Base-by-base conservation (phyloP, 2,113 vertebrate genomes). In the Oreochromis niloticus region DNA sequence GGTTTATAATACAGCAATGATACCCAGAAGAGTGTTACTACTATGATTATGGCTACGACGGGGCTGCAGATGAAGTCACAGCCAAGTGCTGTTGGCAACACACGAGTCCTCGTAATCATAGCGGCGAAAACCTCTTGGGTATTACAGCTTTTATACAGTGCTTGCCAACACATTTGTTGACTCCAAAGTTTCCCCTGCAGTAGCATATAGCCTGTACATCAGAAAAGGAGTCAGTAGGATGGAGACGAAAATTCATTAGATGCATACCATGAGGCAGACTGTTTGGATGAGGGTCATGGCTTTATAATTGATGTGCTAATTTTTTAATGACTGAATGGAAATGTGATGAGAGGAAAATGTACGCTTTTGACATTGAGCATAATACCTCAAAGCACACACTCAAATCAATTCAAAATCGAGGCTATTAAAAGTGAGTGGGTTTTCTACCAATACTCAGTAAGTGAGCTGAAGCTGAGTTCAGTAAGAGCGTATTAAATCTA, bases 11-110 rank as follows among this genome's bases (percentile, higher is more conserved):
- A 61, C 55, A 48, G 68, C 43, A 56, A 8, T 52, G 80, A 86
- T 57, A 56, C 55, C 75, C 61, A 56, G n/a, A 87, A 85, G 57
- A 85, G 50, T 9, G 22, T 85, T 80, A 71, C 90, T 30, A 48
- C 50, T 34, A 63, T 87, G 82, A 90, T 89, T 85, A 91, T 17
- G 57, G 80, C 66, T 41, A 41, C 17, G 59, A 19, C 30, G 12
- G n/a, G 30, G 84, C 61, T 17, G 80, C 3, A 50, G 81, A 84
- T 87, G 85, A 90, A n/a, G 50, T 75, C 22, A 19, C 80, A 75
- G 91, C 91, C 89, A 86, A 91, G 85, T 41, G 80, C 84, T 75
- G 80, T 13, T 90, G 85, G 88, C 84, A 71, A 57, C 2, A 27
- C 79, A 78, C 19, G n/a, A 61, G 86, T 82, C 63, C 52, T 86